A percentile compares a stretch with the other conserved stretches of the same genome.
phyloP scores from a whole-genome alignment of 2,888 invertebrate species.

The Drosophila robusta region DNA sequence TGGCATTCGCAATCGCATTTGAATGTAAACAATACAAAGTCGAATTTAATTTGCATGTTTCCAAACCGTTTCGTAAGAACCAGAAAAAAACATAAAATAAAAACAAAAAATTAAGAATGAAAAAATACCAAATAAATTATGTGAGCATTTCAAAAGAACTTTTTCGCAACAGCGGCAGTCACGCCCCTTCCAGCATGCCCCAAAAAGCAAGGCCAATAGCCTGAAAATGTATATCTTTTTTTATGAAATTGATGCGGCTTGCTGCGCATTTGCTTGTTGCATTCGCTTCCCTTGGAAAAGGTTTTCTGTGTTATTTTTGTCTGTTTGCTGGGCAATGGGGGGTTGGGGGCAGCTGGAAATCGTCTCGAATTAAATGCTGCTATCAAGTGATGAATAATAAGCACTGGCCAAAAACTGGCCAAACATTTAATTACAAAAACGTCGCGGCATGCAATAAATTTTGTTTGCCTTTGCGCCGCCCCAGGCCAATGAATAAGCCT shows the following conservation, averaged over 20 bases:
- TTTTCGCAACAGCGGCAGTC: slow-evolving; percentile 47
- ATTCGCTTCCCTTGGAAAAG: slow-evolving; percentile 25
- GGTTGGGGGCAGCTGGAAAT: neutral
- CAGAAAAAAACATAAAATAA: slow-evolving; percentile 5
- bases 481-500: slow-evolving; percentile 38
- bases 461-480: slow-evolving; percentile 50
- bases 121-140: slow-evolving; percentile 71
- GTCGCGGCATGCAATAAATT: slow-evolving; percentile 77
- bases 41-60: slow-evolving; percentile 73
- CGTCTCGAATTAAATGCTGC: slow-evolving; percentile 52
- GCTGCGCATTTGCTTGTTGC: slow-evolving; percentile 40
- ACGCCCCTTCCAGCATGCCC: slow-evolving; percentile 59
- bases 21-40: slow-evolving; percentile 58
- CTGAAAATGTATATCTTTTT: slow-evolving; percentile 29
- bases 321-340: neutral
- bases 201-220: slow-evolving; percentile 69
- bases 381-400: slow-evolving; percentile 73
- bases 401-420: slow-evolving; percentile 52
- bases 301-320: slow-evolving; percentile 15
- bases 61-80: slow-evolving; percentile 69
- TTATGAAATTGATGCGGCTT: slow-evolving; percentile 68
- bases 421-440: slow-evolving; percentile 79
- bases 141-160: slow-evolving; percentile 74
- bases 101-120: slow-evolving; percentile 6
- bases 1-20: slow-evolving; percentile 41